Conservation (phyloP, 2,888 invertebrate genomes). For the Dicyrtoma fusca region DNA sequence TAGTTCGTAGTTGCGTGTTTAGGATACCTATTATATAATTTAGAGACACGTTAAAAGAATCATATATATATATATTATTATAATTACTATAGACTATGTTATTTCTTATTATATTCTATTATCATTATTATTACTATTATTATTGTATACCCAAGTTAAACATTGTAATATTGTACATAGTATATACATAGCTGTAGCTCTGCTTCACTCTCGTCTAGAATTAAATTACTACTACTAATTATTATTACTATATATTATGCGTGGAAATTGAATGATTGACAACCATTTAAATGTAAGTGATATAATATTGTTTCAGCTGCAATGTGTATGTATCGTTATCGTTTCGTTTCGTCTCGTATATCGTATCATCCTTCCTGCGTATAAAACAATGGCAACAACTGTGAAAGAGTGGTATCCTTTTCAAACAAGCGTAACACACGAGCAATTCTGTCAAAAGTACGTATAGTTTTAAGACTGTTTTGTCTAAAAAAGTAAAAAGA, state of each 20-base stretch:
- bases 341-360: too few species aligned
- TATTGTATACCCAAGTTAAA: constrained; percentile 19
- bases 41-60: neutral
- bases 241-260: neutral
- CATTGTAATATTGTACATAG: constrained; percentile 3
- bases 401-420: too few species aligned
- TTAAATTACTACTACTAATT: too few species aligned
- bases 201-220: constrained; percentile 2
- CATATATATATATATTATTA: neutral
- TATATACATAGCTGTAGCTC: constrained; percentile 33
- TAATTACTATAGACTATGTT: neutral
- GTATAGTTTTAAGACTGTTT: too few species aligned
- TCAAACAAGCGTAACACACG: too few species aligned
- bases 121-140: constrained; percentile 24
- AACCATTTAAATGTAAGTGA: constrained; percentile 7
- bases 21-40: neutral
- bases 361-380: too few species aligned
- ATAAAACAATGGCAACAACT: too few species aligned
- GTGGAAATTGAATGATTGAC: constrained; percentile 1
- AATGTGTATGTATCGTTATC: too few species aligned
- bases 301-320: neutral
- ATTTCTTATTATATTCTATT: neutral
- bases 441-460: too few species aligned
- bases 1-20: neutral
- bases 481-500: too few species aligned